Percentiles rank a stretch among this genome's conserved stretches.
phyloP scores from a whole-genome alignment of 2,888 invertebrate species.

The Marronus borbonicus region DNA sequence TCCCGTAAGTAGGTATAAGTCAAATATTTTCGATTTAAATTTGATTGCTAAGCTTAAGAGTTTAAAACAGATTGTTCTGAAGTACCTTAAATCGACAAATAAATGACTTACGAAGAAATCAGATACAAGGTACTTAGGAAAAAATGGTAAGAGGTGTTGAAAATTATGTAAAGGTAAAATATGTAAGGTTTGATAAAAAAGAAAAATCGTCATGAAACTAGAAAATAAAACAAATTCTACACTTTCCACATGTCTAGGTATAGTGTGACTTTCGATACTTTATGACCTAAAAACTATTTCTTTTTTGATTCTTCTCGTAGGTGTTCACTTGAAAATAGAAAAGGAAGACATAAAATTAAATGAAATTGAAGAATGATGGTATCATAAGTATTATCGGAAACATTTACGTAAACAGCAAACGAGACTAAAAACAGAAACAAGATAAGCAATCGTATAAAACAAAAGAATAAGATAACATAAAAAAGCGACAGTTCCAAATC shows the following conservation, averaged over 20 bases:
- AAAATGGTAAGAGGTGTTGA: background rate
- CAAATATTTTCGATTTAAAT: conserved; percentile 2
- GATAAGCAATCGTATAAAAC: background rate
- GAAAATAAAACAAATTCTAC: background rate
- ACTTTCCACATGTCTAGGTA: background rate
- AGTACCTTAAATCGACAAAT: no score
- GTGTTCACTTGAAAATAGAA: no score
- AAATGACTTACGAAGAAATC: no score
- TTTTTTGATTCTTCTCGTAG: no score
- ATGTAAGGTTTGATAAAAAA: background rate
- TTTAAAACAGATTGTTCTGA: no score
- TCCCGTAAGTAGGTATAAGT: background rate
- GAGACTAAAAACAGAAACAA: background rate
- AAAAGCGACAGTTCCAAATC: conserved; percentile 16
- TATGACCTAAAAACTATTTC: no score
- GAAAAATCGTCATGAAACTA: background rate
- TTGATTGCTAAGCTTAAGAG: background rate
- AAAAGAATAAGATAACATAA: background rate
- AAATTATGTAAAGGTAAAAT: background rate
- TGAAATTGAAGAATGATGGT: no score
- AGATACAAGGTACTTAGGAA: background rate
- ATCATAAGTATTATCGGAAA: no score
- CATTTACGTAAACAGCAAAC: background rate
- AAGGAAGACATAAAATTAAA: no score
- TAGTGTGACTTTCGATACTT: no score